phyloP scores from a whole-genome alignment of 2,888 invertebrate genomes.

The Merodon equestris region DNA sequence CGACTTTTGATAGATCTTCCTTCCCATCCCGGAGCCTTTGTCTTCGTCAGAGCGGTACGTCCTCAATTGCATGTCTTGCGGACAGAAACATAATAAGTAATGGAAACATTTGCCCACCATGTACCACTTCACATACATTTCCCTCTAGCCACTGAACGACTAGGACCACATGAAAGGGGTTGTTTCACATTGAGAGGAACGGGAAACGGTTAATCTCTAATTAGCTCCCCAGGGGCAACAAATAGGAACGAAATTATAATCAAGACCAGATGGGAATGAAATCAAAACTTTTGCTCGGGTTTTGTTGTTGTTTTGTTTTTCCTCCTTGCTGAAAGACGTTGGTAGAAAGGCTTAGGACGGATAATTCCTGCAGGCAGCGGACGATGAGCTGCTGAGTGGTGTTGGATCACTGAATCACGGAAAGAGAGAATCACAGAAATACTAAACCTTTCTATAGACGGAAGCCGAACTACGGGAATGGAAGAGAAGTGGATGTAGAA shows the following conservation, averaged over 20 bases:
- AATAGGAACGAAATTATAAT: conserved; percentile 54
- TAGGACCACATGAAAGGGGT: conserved; percentile 1
- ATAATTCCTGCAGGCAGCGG: conserved; percentile 45
- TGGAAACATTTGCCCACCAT: conserved; percentile 15
- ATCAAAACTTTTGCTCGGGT: conserved; percentile 52
- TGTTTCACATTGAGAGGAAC: not conserved
- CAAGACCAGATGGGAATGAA: conserved; percentile 52
- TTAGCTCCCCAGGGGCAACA: conserved; percentile 75
- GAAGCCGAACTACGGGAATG: too few relatives aligned
- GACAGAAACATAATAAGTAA: conserved; percentile 35
- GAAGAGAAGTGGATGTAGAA: too few relatives aligned
- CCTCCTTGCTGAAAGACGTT: conserved; percentile 5
- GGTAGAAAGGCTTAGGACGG: conserved; percentile 36
- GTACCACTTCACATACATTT: conserved; percentile 1
- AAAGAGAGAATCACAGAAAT: not conserved
- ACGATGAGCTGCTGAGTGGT: conserved; percentile 4
- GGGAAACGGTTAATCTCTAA: conserved; percentile 76
- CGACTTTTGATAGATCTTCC: conserved; percentile 16
- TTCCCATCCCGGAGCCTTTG: not conserved
- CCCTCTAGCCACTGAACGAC: not conserved
- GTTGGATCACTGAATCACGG: not conserved
- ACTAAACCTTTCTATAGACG: too few relatives aligned
- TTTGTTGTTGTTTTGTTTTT: conserved; percentile 8
- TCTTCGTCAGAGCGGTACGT: not conserved
- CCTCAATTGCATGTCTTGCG: conserved; percentile 46